phyloP scores from a whole-genome alignment of 2,797 vertebrate species.

The Gymnothorax reevesii region DNA sequence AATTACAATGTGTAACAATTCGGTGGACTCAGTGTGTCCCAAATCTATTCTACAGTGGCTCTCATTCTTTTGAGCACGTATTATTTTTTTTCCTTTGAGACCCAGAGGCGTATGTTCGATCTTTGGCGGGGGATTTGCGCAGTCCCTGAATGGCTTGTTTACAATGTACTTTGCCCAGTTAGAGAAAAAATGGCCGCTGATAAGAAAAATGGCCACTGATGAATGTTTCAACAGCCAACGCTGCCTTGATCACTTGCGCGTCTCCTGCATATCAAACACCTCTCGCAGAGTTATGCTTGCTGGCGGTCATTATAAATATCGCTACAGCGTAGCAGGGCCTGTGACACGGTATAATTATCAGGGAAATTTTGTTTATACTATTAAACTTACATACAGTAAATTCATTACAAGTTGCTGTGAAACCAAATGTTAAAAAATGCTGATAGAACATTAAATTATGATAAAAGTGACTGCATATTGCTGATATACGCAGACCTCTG shows the following conservation, averaged over 20 bases:
- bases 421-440: not conserved
- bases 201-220: not conserved
- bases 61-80: too few species aligned
- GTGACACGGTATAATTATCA: not conserved
- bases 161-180: not conserved
- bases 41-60: too few species aligned
- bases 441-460: not conserved
- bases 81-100: too few species aligned
- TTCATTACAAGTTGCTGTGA: not conserved
- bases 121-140: too few species aligned
- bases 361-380: not conserved
- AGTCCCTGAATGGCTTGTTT: too few species aligned
- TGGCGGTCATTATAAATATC: not conserved
- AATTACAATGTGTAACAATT: too few species aligned
- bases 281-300: not conserved
- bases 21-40: too few species aligned
- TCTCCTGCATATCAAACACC: not conserved
- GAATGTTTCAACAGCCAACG: not conserved
- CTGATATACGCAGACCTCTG: not conserved
- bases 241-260: not conserved
- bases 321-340: not conserved
- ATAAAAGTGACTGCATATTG: not conserved
- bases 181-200: too few species aligned
- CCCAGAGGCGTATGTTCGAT: too few species aligned
- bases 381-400: not conserved